A percentile compares a stretch with the other conserved stretches of the same genome.
These are phyloP conservation scores for Aphidoletes aphidimyza DNA, from an alignment of 2,888 invertebrate species.

Conservation along the genomic window DNA sequence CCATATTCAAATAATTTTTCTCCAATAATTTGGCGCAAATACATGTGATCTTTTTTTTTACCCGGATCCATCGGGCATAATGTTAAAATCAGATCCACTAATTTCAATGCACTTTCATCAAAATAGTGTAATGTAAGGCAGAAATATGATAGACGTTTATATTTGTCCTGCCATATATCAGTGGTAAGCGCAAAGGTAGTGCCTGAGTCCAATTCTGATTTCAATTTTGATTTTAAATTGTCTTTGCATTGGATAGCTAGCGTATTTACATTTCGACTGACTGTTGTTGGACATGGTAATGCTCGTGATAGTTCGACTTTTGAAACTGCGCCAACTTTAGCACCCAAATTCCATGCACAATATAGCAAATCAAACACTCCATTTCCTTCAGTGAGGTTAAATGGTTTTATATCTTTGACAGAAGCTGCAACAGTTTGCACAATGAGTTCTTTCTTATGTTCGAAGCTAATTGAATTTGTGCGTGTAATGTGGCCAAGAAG, in stretches of 20 bases:
- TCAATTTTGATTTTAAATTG: neutral
- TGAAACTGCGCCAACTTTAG: neutral
- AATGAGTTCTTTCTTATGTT: neutral
- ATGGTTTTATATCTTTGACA: neutral
- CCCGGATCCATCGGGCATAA: neutral
- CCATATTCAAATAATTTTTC: neutral
- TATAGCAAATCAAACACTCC: neutral
- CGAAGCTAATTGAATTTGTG: neutral
- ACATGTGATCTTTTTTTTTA: neutral
- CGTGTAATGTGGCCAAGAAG: neutral
- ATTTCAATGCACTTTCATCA: neutral
- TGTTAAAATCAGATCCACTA: neutral
- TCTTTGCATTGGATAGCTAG: neutral
- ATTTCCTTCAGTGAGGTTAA: neutral
- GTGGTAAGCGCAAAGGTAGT: neutral
- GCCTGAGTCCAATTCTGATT: neutral
- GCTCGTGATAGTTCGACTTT: neutral
- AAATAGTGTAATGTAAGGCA: neutral
- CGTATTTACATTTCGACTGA: neutral
- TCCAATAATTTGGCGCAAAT: neutral
- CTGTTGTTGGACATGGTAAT: neutral
- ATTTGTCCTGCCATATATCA: slow-evolving; percentile 17
- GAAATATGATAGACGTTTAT: neutral
- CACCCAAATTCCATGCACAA: neutral
- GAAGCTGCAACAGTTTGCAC: neutral